phyloP scores from a whole-genome alignment of 2,888 invertebrate species.

The Brenthis ino region DNA sequence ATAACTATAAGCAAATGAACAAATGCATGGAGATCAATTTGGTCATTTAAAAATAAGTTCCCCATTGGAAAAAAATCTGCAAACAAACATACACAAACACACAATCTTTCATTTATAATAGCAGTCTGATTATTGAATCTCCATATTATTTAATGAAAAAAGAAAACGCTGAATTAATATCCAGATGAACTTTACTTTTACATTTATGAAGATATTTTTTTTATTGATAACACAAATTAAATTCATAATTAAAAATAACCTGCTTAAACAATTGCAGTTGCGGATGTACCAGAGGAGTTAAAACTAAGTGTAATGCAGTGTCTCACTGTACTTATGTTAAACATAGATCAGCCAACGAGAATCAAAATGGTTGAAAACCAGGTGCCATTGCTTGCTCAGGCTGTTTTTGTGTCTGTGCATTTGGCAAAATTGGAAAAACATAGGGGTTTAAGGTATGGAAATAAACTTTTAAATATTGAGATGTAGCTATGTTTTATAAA shows the following conservation, averaged over 20 bases:
- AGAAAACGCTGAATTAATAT: too few relatives aligned
- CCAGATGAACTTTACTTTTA: too few relatives aligned
- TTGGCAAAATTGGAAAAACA: conserved; percentile 86
- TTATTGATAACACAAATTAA: not conserved
- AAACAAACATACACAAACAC: too few relatives aligned
- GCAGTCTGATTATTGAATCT: too few relatives aligned
- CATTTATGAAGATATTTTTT: too few relatives aligned
- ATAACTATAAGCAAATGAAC: too few relatives aligned
- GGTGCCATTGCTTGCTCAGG: conserved; percentile 84
- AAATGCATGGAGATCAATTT: too few relatives aligned
- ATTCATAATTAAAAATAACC: conserved; percentile 7
- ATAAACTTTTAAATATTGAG: not conserved
- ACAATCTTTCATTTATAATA: too few relatives aligned
- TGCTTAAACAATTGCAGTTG: conserved; percentile 68
- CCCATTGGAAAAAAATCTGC: too few relatives aligned
- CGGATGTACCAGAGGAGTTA: conserved; percentile 83
- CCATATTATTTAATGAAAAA: too few relatives aligned
- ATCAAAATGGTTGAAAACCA: conserved; percentile 81
- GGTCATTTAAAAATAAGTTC: too few relatives aligned
- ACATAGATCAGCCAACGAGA: conserved; percentile 75
- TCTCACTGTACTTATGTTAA: conserved; percentile 74
- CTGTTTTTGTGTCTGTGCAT: conserved; percentile 84
- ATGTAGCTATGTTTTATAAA: too few relatives aligned
- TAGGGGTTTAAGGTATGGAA: conserved; percentile 81
- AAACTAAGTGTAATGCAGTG: conserved; percentile 83